These are phyloP conservation scores for Tyrophagus putrescentiae DNA, from an alignment of 1,140 invertebrate species.

Conservation along the genomic window DNA sequence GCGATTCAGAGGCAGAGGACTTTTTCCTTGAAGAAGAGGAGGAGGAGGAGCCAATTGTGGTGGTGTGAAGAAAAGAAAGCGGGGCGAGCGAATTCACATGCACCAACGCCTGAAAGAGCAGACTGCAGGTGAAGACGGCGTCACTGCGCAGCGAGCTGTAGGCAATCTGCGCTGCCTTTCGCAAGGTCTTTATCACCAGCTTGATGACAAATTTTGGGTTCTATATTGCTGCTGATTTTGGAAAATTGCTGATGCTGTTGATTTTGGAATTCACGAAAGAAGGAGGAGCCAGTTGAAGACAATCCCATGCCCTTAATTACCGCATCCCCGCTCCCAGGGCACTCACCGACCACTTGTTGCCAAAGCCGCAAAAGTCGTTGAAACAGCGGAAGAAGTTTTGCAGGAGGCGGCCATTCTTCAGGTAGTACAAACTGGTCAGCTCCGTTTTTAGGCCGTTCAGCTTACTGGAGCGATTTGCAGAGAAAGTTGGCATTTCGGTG, in stretches of 20 bases:
- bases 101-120: constrained; percentile 6
- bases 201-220: not conserved
- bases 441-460: constrained; percentile 31
- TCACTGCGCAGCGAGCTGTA: not conserved
- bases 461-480: constrained; percentile 29
- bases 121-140: not conserved
- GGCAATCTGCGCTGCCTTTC: not conserved
- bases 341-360: not conserved
- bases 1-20: no score
- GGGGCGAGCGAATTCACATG: not conserved
- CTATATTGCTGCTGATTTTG: no score
- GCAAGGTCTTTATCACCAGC: not conserved
- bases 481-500: constrained; percentile 35
- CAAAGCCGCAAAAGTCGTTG: constrained; percentile 21
- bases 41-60: no score
- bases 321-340: not conserved
- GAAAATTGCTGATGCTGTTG: not conserved
- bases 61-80: not conserved
- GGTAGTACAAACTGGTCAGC: constrained; percentile 34
- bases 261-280: constrained; percentile 13
- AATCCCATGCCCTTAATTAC: no score
- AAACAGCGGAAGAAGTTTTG: constrained; percentile 32
- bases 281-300: no score
- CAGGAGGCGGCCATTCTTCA: constrained; percentile 33
- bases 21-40: not conserved